Base-by-base conservation (phyloP, 1,140 invertebrate genomes). In the Bombus cullumanus region DNA sequence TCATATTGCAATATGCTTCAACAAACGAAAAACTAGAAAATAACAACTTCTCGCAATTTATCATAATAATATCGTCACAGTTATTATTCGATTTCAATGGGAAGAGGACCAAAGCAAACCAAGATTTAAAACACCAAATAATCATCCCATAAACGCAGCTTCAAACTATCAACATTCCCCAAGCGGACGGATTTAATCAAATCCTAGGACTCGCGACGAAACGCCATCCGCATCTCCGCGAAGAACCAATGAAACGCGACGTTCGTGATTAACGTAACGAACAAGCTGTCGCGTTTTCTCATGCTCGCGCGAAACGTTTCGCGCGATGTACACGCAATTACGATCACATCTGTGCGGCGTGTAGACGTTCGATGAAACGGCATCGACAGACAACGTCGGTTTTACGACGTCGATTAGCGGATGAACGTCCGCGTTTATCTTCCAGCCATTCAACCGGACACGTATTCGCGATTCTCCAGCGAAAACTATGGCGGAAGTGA, bases 381-480 rank as follows among this genome's bases (percentile, higher is more conserved):
- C 62, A 77, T 37, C n/a, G 81, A 77, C 43, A 83, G 59, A 13
- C 59, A 18, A 22, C 22, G 81, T 12, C 53, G 47, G 39, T 90
- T 91, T 91, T 90, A 91, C 86, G 83, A 75, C 80, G 43, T 88
- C 89, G 73, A 91, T 91, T 91, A 91, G 89, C 71, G 9, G 79
- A 90, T 73, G 73, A 81, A 75, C 37, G 79, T 81, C 37, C 66
- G 31, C 80, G 86, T 88, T 90, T 86, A 89, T 90, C 89, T 90
- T 89, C 66, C 53, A 15, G 22, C 22, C 57, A 18, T 64, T 18
- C 85, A 80, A 69, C 79, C 79, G 31, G 76, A 76, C 88, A 90
- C 89, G 89, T 90, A 62, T 85, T 85, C 86, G 84, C 88, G 73
- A 89, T 62, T 53, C 41, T 53, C 28, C 31, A 2, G 53, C 64